Conservation (phyloP, 2,113 vertebrate species). For the Heterotis niloticus region DNA sequence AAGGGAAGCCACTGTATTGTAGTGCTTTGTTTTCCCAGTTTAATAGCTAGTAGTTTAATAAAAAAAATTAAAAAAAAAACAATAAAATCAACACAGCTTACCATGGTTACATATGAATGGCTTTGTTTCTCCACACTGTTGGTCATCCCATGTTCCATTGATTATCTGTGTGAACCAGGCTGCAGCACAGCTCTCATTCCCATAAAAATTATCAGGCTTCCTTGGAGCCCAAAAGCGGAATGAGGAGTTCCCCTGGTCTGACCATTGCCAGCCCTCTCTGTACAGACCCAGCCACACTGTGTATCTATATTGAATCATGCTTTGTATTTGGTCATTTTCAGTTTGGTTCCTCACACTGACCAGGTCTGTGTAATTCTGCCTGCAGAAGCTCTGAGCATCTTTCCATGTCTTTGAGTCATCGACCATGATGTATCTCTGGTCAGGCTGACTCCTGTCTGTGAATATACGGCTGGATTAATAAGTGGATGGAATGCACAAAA, state of each 20-base stretch:
- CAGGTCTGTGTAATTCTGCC: constrained; percentile 19
- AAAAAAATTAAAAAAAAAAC: no score
- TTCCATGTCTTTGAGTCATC: background rate
- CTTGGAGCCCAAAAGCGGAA: constrained; percentile 21
- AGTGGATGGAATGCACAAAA: no score
- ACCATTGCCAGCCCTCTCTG: constrained; percentile 28
- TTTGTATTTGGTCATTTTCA: background rate
- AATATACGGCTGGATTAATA: background rate
- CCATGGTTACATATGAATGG: no score
- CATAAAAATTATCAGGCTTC: background rate
- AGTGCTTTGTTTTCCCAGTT: no score
- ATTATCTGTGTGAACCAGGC: no score
- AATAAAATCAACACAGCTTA: no score
- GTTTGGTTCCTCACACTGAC: background rate
- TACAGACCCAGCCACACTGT: constrained; percentile 28
- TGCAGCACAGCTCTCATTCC: no score
- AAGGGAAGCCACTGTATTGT: no score
- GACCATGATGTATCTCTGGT: background rate
- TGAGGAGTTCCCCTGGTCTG: constrained; percentile 17
- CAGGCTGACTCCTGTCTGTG: background rate
- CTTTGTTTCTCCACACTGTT: no score
- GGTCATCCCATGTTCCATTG: no score
- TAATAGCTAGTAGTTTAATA: no score
- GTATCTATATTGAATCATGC: no score
- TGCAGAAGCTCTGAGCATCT: constrained; percentile 25